A percentile compares a stretch with the other conserved stretches of the same genome.
Evolutionary conservation across 2,888 invertebrate genomes (phyloP).

Genomic region (Macrosoma leucophasiata): DNA sequence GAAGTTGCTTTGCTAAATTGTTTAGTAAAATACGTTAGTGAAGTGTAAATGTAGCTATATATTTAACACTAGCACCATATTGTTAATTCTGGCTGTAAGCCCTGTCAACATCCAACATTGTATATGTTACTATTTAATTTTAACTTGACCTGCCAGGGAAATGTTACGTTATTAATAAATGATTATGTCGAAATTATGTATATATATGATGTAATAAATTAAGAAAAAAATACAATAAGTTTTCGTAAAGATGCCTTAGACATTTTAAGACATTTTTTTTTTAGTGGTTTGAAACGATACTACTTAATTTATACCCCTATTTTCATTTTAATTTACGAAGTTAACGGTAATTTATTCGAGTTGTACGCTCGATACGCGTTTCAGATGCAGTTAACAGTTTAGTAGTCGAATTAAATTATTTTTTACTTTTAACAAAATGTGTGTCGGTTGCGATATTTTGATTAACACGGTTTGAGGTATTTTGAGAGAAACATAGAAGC

Average conservation of each 20-base stretch:
- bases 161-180: slow-evolving; percentile 65
- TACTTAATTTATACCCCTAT: slow-evolving; percentile 46
- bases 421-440: slow-evolving; percentile 52
- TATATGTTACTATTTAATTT: slow-evolving; percentile 49
- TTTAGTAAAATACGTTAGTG: too few species aligned
- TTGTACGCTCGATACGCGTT: slow-evolving; percentile 15
- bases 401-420: slow-evolving; percentile 14
- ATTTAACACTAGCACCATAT: slow-evolving; percentile 40
- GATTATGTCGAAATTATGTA: slow-evolving; percentile 72
- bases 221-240: slow-evolving; percentile 70
- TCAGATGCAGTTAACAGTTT: slow-evolving; percentile 7
- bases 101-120: slow-evolving; percentile 34
- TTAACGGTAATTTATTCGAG: slow-evolving; percentile 14
- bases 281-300: slow-evolving; percentile 43
- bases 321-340: slow-evolving; percentile 27
- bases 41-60: too few species aligned
- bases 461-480: slow-evolving; percentile 66
- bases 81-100: slow-evolving; percentile 50
- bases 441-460: slow-evolving; percentile 58
- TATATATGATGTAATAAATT: slow-evolving; percentile 73
- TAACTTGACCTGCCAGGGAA: slow-evolving; percentile 58
- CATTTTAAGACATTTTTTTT: slow-evolving; percentile 57
- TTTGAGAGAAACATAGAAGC: slow-evolving; percentile 50
- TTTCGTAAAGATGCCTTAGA: slow-evolving; percentile 71
- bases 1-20: too few species aligned